Evolutionary conservation across 2,888 invertebrate genomes (phyloP), one percentile per base, ranked within the genome.

Genomic region (Antheraea yamamai): DNA sequence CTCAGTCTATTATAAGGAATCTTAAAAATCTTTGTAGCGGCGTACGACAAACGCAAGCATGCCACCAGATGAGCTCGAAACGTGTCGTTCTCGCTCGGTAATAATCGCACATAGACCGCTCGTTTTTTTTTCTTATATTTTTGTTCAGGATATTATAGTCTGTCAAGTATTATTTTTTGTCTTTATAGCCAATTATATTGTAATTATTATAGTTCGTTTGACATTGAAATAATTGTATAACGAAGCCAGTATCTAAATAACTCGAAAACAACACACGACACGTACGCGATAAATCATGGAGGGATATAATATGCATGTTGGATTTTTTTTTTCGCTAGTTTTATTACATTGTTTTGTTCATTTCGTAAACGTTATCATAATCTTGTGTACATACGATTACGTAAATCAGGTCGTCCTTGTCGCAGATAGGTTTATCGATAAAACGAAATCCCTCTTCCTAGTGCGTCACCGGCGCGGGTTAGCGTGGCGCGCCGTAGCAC

Each of bases 391-490:
- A 39, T 70, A n/a, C 18, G n/a, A 70, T 39, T 70, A 39, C 70
- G 39, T n/a, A 70, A 70, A 70, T 70, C 70, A 39, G 4, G 12
- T 68, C 16, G 35, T 68, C 68, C 68, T 68, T 68, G 68, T 68
- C 35, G 20, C 35, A 8, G 35, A 20, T 30, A 30, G 70, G 73
- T 23, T 39, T 58, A 68, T 64, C 55, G 61, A 73, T 26, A 73
- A 70, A 70, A 52, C 73, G 16, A 70, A 75, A 66, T 70, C 76
- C 77, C 82, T 82, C 80, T 84, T 84, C 83, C 84, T 83, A 80
- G 80, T 84, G 81, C 85, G 84, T 84, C 85, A 86, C 78, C 10
- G 20, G 23, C 23, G 61, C 23, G 61, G 61, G 6, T 20, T 6
- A n/a, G n/a, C 58, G 58, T n/a, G 58, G 52, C 20, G 16, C 18